Base-by-base conservation (phyloP, 2,797 vertebrate species). In the Clarias laeviceps region DNA sequence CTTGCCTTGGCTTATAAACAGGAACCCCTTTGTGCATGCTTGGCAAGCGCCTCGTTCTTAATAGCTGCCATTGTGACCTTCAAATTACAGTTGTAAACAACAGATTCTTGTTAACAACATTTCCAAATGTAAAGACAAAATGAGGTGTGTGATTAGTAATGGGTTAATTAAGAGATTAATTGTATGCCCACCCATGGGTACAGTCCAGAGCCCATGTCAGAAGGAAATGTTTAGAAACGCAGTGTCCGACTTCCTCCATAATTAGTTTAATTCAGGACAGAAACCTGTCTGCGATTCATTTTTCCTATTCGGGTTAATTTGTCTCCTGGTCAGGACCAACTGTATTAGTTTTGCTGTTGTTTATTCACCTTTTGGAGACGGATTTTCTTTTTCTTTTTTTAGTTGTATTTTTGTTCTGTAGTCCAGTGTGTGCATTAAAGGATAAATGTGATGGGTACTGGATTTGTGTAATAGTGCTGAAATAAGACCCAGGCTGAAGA, bases 71-170 rank as follows among this genome's bases (percentile, higher is more conserved):
- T 59, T 83, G 74, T 72, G 74, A 65, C 65, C 77, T 76, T 84
- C 27, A 81, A 82, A 86, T 82, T 82, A 56, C 4, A 80, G 69
- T 59, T 69, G 79, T 81, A 78, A 82, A 59, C 27, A 76, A 11
- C 32, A 32, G 24, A 57, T 83, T 68, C 18, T 84, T 79, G 32
- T 40, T 77, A 34, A 77, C 54, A 59, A 74, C 1, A 24, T 66
- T 29, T 80, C 59, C 18, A 80, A 82, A 77, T 61, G 45, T 18
- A 73, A 68, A 80, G 74, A 65, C 65, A 79, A 79, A 86, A 83
- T 57, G n/a, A 87, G 57, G 57, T 86, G 85, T 86, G 81, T 78
- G 80, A 86, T 83, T 80, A 34, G 66, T 82, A 80, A 84, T 65
- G 57, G 68, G 66, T 57, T 79, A 64, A 79, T 83, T 83, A 57